Percentiles rank a stretch among this genome's conserved stretches.
phyloP scores from a whole-genome alignment of 2,113 vertebrate genomes.

The Casuarius casuarius region DNA sequence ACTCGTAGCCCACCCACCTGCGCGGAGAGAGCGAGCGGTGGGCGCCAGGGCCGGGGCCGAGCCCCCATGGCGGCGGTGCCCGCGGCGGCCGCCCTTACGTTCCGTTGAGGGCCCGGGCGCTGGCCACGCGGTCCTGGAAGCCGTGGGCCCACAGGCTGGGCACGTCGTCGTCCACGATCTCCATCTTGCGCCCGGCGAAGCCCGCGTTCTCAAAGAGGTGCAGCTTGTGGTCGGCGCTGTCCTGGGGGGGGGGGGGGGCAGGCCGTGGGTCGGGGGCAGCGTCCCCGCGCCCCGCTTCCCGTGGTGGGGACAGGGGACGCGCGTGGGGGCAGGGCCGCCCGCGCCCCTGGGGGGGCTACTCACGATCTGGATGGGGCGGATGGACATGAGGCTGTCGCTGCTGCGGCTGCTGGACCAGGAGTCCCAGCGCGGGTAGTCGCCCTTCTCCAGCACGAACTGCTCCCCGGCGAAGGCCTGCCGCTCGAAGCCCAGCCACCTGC shows the following conservation, averaged over 20 bases:
- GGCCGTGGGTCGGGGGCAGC: background rate
- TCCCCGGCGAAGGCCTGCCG: conserved; percentile 83
- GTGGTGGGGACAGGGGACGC: background rate
- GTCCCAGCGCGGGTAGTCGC: conserved; percentile 91
- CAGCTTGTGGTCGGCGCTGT: conserved; percentile 89
- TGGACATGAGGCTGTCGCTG: conserved; percentile 87
- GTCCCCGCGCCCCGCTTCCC: too few relatives aligned
- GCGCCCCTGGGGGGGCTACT: conserved; percentile 27
- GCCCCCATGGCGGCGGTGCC: too few relatives aligned
- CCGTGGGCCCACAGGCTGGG: conserved; percentile 94
- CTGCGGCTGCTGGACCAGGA: conserved; percentile 92
- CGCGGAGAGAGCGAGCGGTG: fast-evolving
- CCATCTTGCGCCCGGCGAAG: conserved; percentile 90
- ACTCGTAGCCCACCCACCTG: conserved; percentile 95
- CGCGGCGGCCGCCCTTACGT: conserved; percentile 80
- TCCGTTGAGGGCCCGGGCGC: conserved; percentile 86
- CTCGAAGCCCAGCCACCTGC: conserved; percentile 90
- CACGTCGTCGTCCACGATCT: conserved; percentile 90
- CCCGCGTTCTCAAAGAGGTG: conserved; percentile 88
- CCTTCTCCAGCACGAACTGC: conserved; percentile 93
- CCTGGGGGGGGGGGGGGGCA: conserved; percentile 67
- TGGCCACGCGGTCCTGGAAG: conserved; percentile 92
- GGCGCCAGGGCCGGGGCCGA: too few relatives aligned
- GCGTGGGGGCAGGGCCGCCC: background rate
- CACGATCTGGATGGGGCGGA: conserved; percentile 88